Evolutionary conservation across 23 tunicate species (phyloP).

Genomic region (Clavelina lepadiformis): DNA sequence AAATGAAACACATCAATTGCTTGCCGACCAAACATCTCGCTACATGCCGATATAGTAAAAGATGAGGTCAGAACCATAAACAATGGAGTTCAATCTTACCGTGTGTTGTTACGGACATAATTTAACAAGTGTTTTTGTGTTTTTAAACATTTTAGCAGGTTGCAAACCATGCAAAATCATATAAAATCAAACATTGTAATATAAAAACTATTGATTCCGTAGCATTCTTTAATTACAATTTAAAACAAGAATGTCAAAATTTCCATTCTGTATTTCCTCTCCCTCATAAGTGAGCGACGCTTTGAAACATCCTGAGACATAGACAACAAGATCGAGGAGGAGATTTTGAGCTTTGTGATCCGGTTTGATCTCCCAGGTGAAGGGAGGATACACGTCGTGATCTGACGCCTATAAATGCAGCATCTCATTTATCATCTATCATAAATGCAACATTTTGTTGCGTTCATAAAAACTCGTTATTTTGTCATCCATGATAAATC

Average conservation of each 20-base stretch:
- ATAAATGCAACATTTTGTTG: no score
- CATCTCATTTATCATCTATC: no score
- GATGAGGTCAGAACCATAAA: neutral
- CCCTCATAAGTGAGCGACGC: conserved; percentile 63
- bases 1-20: neutral
- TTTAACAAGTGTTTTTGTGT: no score
- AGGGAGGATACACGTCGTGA: conserved; percentile 19
- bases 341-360: neutral
- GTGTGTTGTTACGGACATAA: no score
- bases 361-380: conserved; percentile 18
- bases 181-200: neutral
- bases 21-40: neutral
- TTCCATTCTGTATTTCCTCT: conserved; percentile 52
- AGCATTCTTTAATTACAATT: conserved; percentile 35
- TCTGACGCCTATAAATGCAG: conserved; percentile 31
- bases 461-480: no score
- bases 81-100: no score
- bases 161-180: no score
- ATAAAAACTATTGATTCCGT: neutral
- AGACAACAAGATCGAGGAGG: conserved; percentile 19
- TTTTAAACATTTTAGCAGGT: no score
- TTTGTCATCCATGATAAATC: no score
- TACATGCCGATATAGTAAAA: neutral
- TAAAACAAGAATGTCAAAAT: conserved; percentile 65
- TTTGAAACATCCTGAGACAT: conserved; percentile 50